Evolutionary conservation across 2,113 vertebrate genomes (phyloP).

Genomic region (Stictonetta naevosa): DNA sequence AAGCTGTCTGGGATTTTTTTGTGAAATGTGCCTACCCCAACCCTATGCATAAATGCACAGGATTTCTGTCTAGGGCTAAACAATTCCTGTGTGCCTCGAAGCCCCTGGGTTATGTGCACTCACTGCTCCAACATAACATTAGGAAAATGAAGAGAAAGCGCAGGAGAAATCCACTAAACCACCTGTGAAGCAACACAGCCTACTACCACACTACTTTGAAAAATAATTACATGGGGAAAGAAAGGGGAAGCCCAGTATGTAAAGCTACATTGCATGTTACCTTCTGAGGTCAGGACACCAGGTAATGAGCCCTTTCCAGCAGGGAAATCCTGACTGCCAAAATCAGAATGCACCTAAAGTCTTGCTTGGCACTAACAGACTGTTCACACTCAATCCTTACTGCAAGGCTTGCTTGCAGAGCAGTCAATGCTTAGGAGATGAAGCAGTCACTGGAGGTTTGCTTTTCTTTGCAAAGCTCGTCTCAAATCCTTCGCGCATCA

Average conservation of each 20-base stretch:
- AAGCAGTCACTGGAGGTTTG: neutral
- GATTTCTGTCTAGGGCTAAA: neutral
- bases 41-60: neutral
- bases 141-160: conserved; percentile 5
- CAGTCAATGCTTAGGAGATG: rapidly evolving
- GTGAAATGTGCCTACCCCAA: neutral
- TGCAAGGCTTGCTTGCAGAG: neutral
- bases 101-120: neutral
- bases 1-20: neutral
- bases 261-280: conserved; percentile 2
- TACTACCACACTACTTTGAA: conserved; percentile 5
- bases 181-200: neutral
- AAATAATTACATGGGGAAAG: neutral
- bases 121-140: neutral
- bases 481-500: neutral
- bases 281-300: neutral
- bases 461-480: neutral
- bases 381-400: neutral
- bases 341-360: neutral
- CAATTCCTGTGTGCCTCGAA: neutral
- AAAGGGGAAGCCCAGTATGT: conserved; percentile 9
- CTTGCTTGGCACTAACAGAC: neutral
- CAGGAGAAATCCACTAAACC: neutral
- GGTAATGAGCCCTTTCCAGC: conserved; percentile 23
- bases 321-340: neutral